Percentiles rank a stretch among this genome's conserved stretches.
These are phyloP conservation scores for Leucania comma DNA, from an alignment of 2,888 invertebrate genomes.

Conservation along the genomic window DNA sequence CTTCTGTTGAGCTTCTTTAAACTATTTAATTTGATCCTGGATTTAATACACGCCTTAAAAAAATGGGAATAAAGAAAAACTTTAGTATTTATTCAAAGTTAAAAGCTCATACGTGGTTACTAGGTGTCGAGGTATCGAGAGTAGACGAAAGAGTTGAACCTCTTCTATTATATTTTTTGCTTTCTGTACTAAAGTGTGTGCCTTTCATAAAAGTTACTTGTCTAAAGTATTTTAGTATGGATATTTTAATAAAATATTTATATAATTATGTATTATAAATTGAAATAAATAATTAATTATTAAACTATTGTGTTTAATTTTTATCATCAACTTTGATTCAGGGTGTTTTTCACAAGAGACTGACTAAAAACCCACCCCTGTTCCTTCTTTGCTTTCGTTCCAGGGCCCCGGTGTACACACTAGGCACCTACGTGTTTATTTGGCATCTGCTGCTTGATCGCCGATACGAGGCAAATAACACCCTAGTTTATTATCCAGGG, in stretches of 20 bases:
- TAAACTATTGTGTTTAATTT: neutral
- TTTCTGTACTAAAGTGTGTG: constrained; percentile 1
- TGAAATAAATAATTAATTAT: neutral
- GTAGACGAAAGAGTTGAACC: neutral
- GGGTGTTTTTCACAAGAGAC: neutral
- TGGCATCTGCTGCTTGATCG: no score
- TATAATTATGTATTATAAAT: no score
- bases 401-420: no score
- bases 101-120: neutral
- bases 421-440: no score
- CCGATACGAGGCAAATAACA: no score
- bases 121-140: neutral
- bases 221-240: neutral
- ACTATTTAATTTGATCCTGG: neutral
- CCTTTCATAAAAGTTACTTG: constrained; percentile 5
- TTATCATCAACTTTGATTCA: neutral
- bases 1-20: neutral
- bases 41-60: neutral
- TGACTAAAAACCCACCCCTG: no score
- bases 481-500: no score
- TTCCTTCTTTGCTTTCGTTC: no score
- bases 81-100: neutral
- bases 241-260: constrained; percentile 5
- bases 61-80: neutral
- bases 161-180: neutral